phyloP scores from a whole-genome alignment of 2,113 vertebrate genomes.

The Emydocephalus ijimae region DNA sequence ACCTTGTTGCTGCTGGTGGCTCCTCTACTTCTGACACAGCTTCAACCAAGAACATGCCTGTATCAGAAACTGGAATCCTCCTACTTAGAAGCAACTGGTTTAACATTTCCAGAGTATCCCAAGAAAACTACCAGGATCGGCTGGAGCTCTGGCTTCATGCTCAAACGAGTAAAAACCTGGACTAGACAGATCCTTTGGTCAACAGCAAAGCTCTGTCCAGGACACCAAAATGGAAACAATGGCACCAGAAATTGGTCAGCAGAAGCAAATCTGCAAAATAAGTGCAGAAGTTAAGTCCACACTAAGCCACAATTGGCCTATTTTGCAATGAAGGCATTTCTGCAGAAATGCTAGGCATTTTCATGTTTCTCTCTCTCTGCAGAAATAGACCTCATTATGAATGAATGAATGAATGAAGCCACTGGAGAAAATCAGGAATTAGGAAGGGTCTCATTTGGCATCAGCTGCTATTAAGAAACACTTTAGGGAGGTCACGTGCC shows the following conservation, averaged over 20 bases:
- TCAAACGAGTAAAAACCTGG: background rate
- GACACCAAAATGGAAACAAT: background rate
- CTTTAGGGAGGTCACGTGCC: accelerated
- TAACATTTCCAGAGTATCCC: background rate
- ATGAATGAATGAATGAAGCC: background rate
- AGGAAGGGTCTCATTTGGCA: background rate
- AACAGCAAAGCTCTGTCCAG: background rate
- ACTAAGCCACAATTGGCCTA: background rate
- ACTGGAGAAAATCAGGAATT: background rate
- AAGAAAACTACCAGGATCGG: background rate
- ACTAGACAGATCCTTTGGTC: background rate
- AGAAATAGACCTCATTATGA: background rate
- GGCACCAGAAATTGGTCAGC: background rate
- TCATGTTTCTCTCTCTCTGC: background rate
- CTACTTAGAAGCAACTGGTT: background rate
- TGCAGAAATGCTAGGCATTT: background rate
- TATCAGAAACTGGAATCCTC: background rate
- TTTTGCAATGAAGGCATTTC: background rate
- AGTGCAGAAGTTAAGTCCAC: background rate
- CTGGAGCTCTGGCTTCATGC: background rate
- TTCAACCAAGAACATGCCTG: background rate
- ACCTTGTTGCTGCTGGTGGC: background rate
- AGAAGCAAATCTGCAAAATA: background rate
- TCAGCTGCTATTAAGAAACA: background rate
- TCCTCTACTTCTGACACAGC: background rate